These are phyloP conservation scores for Gasterosteus aculeatus DNA, from an alignment of 2,113 vertebrate species.

Conservation along the genomic window DNA sequence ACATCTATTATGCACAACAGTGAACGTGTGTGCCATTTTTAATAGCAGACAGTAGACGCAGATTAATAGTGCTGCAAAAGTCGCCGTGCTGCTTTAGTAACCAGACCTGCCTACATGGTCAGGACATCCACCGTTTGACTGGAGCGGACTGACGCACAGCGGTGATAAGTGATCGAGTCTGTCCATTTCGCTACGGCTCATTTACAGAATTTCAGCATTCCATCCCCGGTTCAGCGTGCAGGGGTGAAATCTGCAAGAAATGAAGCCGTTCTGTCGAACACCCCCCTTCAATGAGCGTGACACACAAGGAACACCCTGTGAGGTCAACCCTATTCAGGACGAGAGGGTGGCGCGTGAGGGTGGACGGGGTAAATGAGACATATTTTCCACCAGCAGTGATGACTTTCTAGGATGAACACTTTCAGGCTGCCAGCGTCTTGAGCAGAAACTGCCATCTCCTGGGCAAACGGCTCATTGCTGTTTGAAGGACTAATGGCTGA, in stretches of 20 bases:
- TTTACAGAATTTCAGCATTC: slow-evolving; percentile 32
- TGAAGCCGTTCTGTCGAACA: slow-evolving; percentile 28
- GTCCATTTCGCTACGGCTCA: slow-evolving; percentile 7
- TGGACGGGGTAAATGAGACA: slow-evolving; percentile 50
- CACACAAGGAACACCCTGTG: slow-evolving; percentile 46
- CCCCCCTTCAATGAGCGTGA: slow-evolving; percentile 9
- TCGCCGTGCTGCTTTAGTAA: slow-evolving; percentile 31
- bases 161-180: not conserved
- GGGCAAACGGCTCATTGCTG: slow-evolving; percentile 38
- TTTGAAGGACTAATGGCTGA: not conserved
- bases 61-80: not conserved
- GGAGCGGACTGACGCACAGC: not conserved
- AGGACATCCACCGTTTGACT: slow-evolving; percentile 26
- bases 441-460: slow-evolving; percentile 59
- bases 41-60: not conserved
- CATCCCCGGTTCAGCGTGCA: not conserved
- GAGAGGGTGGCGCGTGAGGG: not conserved
- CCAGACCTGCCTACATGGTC: slow-evolving; percentile 53
- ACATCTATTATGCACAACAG: not conserved
- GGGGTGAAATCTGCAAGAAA: slow-evolving; percentile 49
- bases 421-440: not conserved
- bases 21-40: not conserved
- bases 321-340: slow-evolving; percentile 33
- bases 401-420: slow-evolving; percentile 32
- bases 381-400: slow-evolving; percentile 66